These are phyloP conservation scores for Pseudopleuronectes americanus DNA, from an alignment of 2,797 vertebrate species.

Conservation along the genomic window DNA sequence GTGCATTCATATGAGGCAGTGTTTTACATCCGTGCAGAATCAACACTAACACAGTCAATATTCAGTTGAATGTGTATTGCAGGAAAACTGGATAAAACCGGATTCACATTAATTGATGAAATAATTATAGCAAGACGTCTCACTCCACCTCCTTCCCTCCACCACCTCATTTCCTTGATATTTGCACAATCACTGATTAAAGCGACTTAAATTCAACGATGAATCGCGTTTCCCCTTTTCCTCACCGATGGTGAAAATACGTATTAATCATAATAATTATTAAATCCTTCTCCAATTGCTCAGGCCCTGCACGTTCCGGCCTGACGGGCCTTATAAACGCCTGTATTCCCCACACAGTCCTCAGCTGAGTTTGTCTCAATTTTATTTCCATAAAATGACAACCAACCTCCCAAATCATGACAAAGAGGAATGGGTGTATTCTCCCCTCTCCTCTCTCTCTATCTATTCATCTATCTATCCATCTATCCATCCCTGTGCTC, in stretches of 20 bases:
- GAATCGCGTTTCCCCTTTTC: neutral
- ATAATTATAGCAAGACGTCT: slow-evolving; percentile 67
- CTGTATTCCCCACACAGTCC: slow-evolving; percentile 57
- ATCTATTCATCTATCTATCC: neutral
- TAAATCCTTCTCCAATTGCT: slow-evolving; percentile 24
- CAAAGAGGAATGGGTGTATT: slow-evolving; percentile 68
- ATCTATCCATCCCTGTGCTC: neutral
- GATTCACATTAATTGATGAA: slow-evolving; percentile 76
- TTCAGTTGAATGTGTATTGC: slow-evolving; percentile 34
- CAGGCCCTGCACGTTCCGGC: slow-evolving; percentile 63
- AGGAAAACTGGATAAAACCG: slow-evolving; percentile 71
- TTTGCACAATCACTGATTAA: slow-evolving; percentile 1
- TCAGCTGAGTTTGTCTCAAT: slow-evolving; percentile 69
- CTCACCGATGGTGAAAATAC: slow-evolving; percentile 1
- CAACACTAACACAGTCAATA: slow-evolving; percentile 1
- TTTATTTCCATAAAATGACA: slow-evolving; percentile 79
- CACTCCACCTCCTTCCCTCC: slow-evolving; percentile 38
- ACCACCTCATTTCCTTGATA: slow-evolving; percentile 24
- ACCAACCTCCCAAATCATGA: slow-evolving; percentile 73
- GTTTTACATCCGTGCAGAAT: slow-evolving; percentile 18
- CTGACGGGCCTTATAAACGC: slow-evolving; percentile 58
- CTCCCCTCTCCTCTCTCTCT: slow-evolving; percentile 18
- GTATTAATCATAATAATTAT: slow-evolving; percentile 28
- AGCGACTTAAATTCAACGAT: neutral
- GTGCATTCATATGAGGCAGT: neutral